Percentiles rank a stretch among this genome's conserved stretches.
phyloP scores from a whole-genome alignment of 2,113 vertebrate species.

The Myodes glareolus region DNA sequence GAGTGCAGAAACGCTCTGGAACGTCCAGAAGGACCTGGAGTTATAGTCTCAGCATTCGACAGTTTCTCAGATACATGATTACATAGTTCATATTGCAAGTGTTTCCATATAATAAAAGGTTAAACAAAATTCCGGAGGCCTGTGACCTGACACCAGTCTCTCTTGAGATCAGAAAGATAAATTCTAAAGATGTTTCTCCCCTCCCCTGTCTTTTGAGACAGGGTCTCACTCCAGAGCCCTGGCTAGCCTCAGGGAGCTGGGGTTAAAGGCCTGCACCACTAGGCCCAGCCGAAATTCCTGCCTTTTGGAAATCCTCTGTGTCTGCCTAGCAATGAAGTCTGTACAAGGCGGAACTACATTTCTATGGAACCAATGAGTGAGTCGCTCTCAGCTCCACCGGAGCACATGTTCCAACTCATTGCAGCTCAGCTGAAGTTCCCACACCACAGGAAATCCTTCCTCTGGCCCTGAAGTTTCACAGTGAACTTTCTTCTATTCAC shows the following conservation, averaged over 20 bases:
- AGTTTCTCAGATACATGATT: slow-evolving; percentile 70
- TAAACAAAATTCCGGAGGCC: slow-evolving; percentile 60
- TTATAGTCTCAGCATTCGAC: slow-evolving; percentile 83
- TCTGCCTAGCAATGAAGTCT: not conserved
- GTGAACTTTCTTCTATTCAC: slow-evolving; percentile 27
- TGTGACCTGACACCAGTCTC: slow-evolving; percentile 66
- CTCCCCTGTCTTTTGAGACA: not conserved
- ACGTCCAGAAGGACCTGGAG: slow-evolving; percentile 94
- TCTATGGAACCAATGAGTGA: not conserved
- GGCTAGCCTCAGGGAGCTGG: not conserved
- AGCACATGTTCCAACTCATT: not conserved
- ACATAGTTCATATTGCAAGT: slow-evolving; percentile 80
- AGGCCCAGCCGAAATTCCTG: not conserved
- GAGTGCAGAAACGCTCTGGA: slow-evolving; percentile 96
- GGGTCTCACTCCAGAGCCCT: too few species aligned
- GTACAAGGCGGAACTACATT: not conserved
- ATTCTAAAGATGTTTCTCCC: slow-evolving; percentile 47
- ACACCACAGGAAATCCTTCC: not conserved
- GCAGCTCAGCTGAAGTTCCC: not conserved
- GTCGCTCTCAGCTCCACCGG: not conserved
- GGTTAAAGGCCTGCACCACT: not conserved
- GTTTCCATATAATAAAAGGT: slow-evolving; percentile 36
- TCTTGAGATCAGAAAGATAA: slow-evolving; percentile 65
- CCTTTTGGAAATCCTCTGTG: not conserved
- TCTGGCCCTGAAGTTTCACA: slow-evolving; percentile 21